Evolutionary conservation across 1,140 invertebrate genomes (phyloP), one percentile per base, ranked within the genome.

Genomic region (Phortica variegata): DNA sequence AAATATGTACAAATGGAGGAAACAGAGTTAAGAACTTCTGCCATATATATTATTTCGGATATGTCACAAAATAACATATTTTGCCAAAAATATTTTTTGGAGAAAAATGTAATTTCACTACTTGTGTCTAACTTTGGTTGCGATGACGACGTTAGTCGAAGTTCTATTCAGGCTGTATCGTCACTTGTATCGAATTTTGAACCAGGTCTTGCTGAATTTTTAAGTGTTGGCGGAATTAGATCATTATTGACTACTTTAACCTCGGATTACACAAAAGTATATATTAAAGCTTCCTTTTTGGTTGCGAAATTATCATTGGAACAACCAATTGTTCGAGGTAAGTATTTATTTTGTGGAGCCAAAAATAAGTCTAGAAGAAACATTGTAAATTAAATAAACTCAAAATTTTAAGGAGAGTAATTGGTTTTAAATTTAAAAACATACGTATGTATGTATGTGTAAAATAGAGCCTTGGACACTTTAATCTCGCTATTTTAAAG

Each of bases 21-120:
- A 48, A 56, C 66, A 12, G 77, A 77, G 15, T 72, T 86, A 2
- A 75, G 82, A 43, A 79, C 76, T 74, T 74, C 69, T 48, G 73
- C 79, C 19, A 79, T 83, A 0, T 78, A 84, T 49, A 57, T 86
- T 12, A 77, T 87, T 26, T 85, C 80, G 0, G 79, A 80, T 54
- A 59, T 86, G 20, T 79, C 80, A 13, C 85, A 87, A 70, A 87
- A 87, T 68, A 85, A 86, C 76, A 79, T 80, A 6, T 82, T 79
- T 49, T 86, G 83, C 59, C 85, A 87, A 63, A 63, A 80, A 20
- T 79, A 75, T 43, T 70, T 82, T 33, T 34, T 85, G 2, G 73
- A 83, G 50, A 62, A 73, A 17, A 77, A 79, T 19, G 62, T 81
- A 20, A 58, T 86, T 31, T 79, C 80, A 7, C 66, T 76, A 32